These are phyloP conservation scores for Drosophila subpulchrella DNA, from an alignment of 1,140 invertebrate genomes.

Conservation along the genomic window DNA sequence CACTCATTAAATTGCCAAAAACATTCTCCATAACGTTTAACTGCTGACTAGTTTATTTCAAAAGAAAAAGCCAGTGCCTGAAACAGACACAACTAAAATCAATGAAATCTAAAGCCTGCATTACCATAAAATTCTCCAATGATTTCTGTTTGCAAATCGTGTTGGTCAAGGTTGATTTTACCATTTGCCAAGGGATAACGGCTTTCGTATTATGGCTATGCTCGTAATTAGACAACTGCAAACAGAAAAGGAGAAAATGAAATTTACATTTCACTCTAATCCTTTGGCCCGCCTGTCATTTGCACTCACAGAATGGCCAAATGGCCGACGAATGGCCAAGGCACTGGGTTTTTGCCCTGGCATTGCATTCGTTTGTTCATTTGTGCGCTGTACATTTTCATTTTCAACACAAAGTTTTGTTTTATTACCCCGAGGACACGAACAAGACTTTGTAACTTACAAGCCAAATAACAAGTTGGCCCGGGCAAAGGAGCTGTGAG, in stretches of 20 bases:
- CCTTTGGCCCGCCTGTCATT: slow-evolving; percentile 72
- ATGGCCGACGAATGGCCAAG: slow-evolving; percentile 18
- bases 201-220: slow-evolving; percentile 28
- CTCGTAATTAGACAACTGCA: slow-evolving; percentile 63
- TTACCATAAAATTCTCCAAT: not conserved
- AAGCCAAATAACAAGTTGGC: slow-evolving; percentile 81
- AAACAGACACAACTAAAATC: not conserved
- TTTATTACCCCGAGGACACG: slow-evolving; percentile 81
- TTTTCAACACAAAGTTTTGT: slow-evolving; percentile 83
- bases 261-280: slow-evolving; percentile 78
- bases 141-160: slow-evolving; percentile 1
- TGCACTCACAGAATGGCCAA: slow-evolving; percentile 49
- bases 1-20: not conserved
- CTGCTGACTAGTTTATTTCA: not conserved
- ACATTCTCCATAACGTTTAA: not conserved
- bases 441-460: slow-evolving; percentile 83
- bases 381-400: slow-evolving; percentile 75
- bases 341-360: slow-evolving; percentile 10
- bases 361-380: slow-evolving; percentile 21
- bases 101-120: not conserved
- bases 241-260: slow-evolving; percentile 49
- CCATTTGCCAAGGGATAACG: slow-evolving; percentile 14
- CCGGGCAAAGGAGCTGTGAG: slow-evolving; percentile 6
- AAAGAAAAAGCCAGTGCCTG: not conserved
- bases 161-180: slow-evolving; percentile 47